phyloP scores from a whole-genome alignment of 2,113 vertebrate species.

The Datnioides undecimradiatus region DNA sequence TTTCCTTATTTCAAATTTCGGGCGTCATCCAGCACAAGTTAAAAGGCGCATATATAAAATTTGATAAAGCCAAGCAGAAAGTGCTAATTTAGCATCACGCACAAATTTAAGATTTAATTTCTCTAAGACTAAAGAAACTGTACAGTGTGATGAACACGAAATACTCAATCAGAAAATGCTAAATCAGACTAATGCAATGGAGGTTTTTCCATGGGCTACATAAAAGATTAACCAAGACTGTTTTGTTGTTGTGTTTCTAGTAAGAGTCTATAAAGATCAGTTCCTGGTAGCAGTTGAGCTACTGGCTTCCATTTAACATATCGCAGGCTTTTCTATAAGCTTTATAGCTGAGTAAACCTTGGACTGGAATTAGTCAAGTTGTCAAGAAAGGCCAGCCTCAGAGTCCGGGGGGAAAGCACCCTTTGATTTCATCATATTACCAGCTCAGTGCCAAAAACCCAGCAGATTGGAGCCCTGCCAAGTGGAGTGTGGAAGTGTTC shows the following conservation, averaged over 20 bases:
- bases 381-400: conserved; percentile 41
- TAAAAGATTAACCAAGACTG: neutral
- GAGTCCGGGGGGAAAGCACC: conserved; percentile 51
- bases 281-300: conserved; percentile 19
- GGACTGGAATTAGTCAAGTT: conserved; percentile 60
- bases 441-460: conserved; percentile 65
- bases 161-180: neutral
- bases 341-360: conserved; percentile 57
- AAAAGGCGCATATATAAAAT: neutral
- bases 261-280: conserved; percentile 18
- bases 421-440: conserved; percentile 65
- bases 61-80: neutral
- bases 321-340: conserved; percentile 27
- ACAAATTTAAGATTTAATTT: neutral
- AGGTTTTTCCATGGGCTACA: neutral
- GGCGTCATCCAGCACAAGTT: conserved; percentile 1
- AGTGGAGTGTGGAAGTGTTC: conserved; percentile 46
- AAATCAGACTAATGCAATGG: neutral
- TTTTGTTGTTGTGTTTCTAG: conserved; percentile 11
- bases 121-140: neutral
- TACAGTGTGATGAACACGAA: neutral
- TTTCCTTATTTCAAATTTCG: conserved; percentile 1
- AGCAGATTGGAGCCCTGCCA: conserved; percentile 59
- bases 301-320: conserved; percentile 33
- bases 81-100: neutral